Evolutionary conservation across 2,113 vertebrate species (phyloP).

Genomic region (Etheostoma spectabile): DNA sequence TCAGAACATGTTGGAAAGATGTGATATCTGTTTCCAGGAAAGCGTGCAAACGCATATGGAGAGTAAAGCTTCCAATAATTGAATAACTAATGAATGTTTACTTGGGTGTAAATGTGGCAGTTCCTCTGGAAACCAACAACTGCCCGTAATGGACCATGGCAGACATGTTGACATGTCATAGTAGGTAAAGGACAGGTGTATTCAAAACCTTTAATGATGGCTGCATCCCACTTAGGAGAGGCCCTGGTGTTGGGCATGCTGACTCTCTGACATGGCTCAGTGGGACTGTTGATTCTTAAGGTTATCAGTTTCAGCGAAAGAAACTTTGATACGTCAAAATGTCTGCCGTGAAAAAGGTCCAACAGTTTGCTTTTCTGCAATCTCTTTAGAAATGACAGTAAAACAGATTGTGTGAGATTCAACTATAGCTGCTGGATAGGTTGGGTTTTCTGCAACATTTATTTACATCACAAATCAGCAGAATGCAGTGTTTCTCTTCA

Average conservation of each 20-base stretch:
- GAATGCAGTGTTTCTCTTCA: slow-evolving; percentile 68
- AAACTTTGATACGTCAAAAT: no score
- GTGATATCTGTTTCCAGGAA: neutral
- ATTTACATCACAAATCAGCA: slow-evolving; percentile 68
- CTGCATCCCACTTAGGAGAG: no score
- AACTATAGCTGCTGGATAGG: neutral
- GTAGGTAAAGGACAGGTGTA: no score
- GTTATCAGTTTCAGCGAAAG: no score
- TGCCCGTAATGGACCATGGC: neutral
- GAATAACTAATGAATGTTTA: neutral
- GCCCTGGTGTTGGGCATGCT: no score
- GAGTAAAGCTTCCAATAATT: neutral
- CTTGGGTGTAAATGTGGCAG: neutral
- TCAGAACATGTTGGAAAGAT: neutral
- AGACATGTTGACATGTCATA: no score
- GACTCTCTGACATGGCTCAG: no score
- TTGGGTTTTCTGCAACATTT: slow-evolving; percentile 64
- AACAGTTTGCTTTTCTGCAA: neutral
- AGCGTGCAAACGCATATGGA: neutral
- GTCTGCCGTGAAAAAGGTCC: no score
- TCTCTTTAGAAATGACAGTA: neutral
- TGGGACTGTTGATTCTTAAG: no score
- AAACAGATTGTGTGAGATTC: neutral
- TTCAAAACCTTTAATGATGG: no score
- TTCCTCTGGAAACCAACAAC: neutral